Evolutionary conservation across 2,888 invertebrate species (phyloP).

Genomic region (Tortricodes alternella): DNA sequence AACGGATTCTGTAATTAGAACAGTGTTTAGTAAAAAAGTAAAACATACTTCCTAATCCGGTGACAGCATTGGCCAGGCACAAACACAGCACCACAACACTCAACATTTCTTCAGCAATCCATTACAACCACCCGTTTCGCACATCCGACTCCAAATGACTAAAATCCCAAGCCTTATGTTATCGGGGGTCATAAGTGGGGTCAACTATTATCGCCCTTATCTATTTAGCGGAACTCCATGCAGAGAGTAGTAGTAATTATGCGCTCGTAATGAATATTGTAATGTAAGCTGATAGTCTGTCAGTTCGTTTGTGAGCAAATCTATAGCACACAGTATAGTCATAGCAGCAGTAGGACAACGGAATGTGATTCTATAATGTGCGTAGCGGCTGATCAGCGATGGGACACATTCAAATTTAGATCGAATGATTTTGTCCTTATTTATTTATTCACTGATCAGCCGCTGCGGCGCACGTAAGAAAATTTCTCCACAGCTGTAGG

Average conservation of each 20-base stretch:
- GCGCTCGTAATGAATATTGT: conserved; percentile 55
- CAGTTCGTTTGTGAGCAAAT: conserved; percentile 35
- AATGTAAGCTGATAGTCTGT: conserved; percentile 47
- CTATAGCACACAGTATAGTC: conserved; percentile 8
- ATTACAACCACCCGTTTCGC: conserved; percentile 53
- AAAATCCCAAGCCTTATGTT: conserved; percentile 49
- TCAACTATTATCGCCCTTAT: conserved; percentile 71
- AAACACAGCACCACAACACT: conserved; percentile 68
- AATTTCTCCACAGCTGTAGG: too few species aligned
- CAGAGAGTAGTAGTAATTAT: conserved; percentile 49
- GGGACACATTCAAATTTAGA: too few species aligned
- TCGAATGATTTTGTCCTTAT: too few species aligned
- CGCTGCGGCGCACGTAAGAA: too few species aligned
- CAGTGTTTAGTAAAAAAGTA: conserved; percentile 20
- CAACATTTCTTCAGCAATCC: conserved; percentile 61
- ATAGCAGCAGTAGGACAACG: conserved; percentile 4
- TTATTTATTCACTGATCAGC: too few species aligned
- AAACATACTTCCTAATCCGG: conserved; percentile 69
- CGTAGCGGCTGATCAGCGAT: too few species aligned
- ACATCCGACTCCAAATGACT: conserved; percentile 62
- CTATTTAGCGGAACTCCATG: conserved; percentile 44
- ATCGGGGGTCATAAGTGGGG: conserved; percentile 61
- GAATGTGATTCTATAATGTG: too few species aligned
- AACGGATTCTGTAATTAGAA: background rate
- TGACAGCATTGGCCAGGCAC: conserved; percentile 56